phyloP scores from a whole-genome alignment of 1,140 invertebrate genomes.

The Zaprionus tsacasi region DNA sequence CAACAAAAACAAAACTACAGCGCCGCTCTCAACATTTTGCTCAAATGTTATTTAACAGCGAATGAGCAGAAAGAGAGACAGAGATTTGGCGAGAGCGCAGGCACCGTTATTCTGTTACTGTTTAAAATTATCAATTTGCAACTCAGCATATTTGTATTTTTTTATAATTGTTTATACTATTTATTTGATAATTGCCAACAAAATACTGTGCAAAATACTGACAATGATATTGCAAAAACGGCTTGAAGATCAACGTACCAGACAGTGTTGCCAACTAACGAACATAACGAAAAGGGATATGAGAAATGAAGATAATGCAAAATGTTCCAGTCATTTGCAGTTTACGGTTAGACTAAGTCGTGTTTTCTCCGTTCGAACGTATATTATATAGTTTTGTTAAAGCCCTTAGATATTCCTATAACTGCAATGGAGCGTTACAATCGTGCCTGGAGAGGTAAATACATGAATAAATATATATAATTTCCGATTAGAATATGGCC shows the following conservation, averaged over 20 bases:
- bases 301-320: background rate
- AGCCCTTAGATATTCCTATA: background rate
- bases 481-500: background rate
- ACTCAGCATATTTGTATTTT: background rate
- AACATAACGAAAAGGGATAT: background rate
- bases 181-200: background rate
- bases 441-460: constrained; percentile 7
- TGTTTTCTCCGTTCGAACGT: background rate
- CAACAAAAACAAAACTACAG: constrained; percentile 3
- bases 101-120: background rate
- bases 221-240: background rate
- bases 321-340: background rate
- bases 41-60: background rate
- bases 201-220: background rate
- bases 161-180: background rate
- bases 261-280: background rate
- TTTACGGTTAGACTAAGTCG: background rate
- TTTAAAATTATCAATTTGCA: background rate
- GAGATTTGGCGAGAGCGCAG: background rate
- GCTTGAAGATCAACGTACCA: background rate
- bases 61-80: background rate
- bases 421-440: constrained; percentile 7
- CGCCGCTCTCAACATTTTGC: background rate
- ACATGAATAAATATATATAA: background rate
- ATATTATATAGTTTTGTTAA: background rate